phyloP scores from a whole-genome alignment of 1,140 invertebrate genomes.

The Theocolax elegans region DNA sequence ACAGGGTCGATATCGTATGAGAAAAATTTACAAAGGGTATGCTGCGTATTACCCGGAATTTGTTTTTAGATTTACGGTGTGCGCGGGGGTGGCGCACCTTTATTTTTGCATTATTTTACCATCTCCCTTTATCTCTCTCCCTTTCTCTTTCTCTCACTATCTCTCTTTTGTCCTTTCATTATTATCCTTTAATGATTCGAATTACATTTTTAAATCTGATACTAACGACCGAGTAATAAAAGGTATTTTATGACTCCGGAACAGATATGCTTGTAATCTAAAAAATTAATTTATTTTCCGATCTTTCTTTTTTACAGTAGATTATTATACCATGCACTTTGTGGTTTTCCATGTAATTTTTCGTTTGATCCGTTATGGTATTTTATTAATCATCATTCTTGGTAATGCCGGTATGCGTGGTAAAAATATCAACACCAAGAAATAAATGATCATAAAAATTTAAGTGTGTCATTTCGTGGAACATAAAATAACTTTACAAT shows the following conservation, averaged over 20 bases:
- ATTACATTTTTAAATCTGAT: too few species aligned
- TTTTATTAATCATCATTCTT: not conserved
- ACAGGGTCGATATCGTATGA: not conserved
- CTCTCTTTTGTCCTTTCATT: not conserved
- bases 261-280: too few species aligned
- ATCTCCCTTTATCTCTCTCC: not conserved
- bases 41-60: not conserved
- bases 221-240: too few species aligned
- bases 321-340: too few species aligned
- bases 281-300: too few species aligned
- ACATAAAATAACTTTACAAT: conserved; percentile 12
- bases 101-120: not conserved
- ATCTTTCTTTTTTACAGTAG: too few species aligned
- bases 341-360: too few species aligned
- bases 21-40: conserved; percentile 20
- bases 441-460: conserved; percentile 4
- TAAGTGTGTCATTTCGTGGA: not conserved
- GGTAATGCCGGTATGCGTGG: not conserved
- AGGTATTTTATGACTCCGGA: too few species aligned
- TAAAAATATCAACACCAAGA: not conserved
- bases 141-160: not conserved
- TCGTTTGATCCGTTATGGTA: too few species aligned
- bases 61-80: not conserved
- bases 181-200: too few species aligned
- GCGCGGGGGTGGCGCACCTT: not conserved